Base-by-base conservation (phyloP, 2,888 invertebrate genomes). In the Agrotis clavis region DNA sequence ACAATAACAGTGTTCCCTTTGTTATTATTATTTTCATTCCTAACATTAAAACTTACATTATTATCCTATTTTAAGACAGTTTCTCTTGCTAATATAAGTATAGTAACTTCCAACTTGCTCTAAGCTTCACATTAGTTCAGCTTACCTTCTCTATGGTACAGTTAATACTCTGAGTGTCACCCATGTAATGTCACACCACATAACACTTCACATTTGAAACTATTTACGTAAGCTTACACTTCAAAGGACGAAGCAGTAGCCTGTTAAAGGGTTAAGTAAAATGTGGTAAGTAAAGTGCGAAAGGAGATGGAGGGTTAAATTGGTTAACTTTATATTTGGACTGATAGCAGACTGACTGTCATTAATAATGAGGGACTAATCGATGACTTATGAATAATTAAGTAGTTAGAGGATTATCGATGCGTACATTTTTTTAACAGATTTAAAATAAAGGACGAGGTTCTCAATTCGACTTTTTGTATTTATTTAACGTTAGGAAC, bases 171-270 rank as follows among this genome's bases (percentile, higher is more conserved):
- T 18, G 4, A 47, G 21, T 73, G 50, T 19, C 51, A 70, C 9
- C 21, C 21, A 14, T 11, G 25, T 57, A 48, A 50, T 61, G 62
- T 71, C 50, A 54, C 51, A 59, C 56, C 30, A 67, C 61, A 65
- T 66, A 66, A 76, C 50, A 51, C 59, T n/a, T 56, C 19, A 53
- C 30, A 72, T 68, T 51, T 57, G 25, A 5, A 30, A 53, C 61
- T 57, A 75, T 75, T 65, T 76, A 45, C 51, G 60, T 51, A 54
- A 47, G 11, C 30, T 25, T 48, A 18, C 14, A 64, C 82, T 57
- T 81, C 71, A 79, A 82, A 79, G 78, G 47, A 65, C 6, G 9
- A 2, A 51, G 50, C 11, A 41, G 11, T 41, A 41, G 41, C 41
- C 41, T 16, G 18, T 57, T 48, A 51, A 25, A 60, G 63, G 48